Percentiles rank a stretch among this genome's conserved stretches.
Conservation (phyloP, 2,113 vertebrate species). For the Python bivittatus region DNA sequence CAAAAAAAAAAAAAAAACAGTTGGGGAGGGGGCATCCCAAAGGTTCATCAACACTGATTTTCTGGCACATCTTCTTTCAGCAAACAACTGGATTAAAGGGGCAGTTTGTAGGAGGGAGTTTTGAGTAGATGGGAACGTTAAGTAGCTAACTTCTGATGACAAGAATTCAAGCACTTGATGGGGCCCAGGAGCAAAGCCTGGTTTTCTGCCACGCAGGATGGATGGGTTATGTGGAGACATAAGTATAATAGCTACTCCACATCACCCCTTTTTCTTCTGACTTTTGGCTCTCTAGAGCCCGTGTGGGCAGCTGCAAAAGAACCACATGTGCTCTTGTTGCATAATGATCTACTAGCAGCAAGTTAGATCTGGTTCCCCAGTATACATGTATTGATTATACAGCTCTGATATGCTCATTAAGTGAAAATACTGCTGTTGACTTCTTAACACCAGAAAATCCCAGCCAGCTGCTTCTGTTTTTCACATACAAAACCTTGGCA, state of each 20-base stretch:
- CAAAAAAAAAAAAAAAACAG: background rate
- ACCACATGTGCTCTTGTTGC: background rate
- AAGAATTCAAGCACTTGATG: background rate
- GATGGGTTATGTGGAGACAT: background rate
- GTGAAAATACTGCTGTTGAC: background rate
- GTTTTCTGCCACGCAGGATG: background rate
- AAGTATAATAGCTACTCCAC: background rate
- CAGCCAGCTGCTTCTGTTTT: background rate
- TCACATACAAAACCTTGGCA: background rate
- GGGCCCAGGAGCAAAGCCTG: background rate
- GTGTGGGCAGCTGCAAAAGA: background rate
- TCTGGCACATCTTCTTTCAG: background rate
- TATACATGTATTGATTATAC: background rate
- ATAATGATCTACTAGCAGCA: background rate
- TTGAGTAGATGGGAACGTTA: background rate
- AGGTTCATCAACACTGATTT: background rate
- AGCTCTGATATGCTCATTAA: background rate
- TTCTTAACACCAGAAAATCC: background rate
- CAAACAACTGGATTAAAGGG: background rate
- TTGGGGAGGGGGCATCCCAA: background rate
- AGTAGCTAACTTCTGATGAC: no score
- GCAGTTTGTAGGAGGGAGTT: background rate
- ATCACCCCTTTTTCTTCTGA: background rate
- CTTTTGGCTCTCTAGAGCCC: background rate
- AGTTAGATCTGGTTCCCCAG: background rate